A percentile compares a stretch with the other conserved stretches of the same genome.
Evolutionary conservation across 2,113 vertebrate species (phyloP).

Genomic region (Callospermophilus lateralis): DNA sequence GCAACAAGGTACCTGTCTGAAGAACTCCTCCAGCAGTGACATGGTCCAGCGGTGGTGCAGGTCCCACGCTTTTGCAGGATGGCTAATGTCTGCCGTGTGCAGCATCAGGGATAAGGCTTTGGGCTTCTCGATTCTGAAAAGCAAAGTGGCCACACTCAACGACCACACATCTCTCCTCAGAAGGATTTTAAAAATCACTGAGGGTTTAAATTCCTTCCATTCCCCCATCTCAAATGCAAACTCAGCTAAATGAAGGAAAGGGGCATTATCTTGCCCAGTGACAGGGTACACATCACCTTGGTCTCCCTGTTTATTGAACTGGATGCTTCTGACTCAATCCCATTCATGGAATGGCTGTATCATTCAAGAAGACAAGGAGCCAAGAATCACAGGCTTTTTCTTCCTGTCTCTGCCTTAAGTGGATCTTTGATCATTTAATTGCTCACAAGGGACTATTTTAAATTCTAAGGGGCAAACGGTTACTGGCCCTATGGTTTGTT

Average conservation of each 20-base stretch:
- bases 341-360: not conserved
- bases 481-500: not conserved
- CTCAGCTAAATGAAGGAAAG: not conserved
- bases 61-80: slow-evolving; percentile 97
- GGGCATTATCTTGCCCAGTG: not conserved
- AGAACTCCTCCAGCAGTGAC: slow-evolving; percentile 98
- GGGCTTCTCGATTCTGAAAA: slow-evolving; percentile 96
- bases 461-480: not conserved
- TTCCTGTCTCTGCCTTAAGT: not conserved
- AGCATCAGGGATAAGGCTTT: slow-evolving; percentile 97
- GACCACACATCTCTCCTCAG: not conserved
- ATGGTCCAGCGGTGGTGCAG: slow-evolving; percentile 98
- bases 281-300: not conserved
- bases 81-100: slow-evolving; percentile 99
- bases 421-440: slow-evolving; percentile 6
- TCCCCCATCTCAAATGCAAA: not conserved
- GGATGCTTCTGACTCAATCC: not conserved
- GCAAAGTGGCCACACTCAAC: slow-evolving; percentile 72
- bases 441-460: not conserved
- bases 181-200: not conserved
- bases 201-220: not conserved
- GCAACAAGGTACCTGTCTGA: slow-evolving; percentile 92
- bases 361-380: slow-evolving; percentile 19
- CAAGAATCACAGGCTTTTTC: not conserved
- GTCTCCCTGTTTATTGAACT: not conserved